phyloP scores from a whole-genome alignment of 1,140 invertebrate species.

The Palaemon carinicauda region DNA sequence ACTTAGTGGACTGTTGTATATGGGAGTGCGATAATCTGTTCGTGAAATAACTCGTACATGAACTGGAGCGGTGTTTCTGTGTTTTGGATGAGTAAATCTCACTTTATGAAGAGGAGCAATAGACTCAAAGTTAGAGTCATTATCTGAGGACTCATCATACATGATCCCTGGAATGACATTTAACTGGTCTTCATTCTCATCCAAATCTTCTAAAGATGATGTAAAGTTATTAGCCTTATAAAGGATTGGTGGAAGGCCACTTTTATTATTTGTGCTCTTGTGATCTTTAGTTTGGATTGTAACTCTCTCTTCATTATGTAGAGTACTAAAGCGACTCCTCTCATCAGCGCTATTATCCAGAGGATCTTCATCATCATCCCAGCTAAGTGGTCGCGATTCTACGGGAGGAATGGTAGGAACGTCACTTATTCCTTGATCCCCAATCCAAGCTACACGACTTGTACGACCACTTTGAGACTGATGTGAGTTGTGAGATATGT shows the following conservation, averaged over 20 bases:
- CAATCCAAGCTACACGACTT: constrained; percentile 54
- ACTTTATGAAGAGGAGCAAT: neutral
- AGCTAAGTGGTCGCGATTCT: neutral
- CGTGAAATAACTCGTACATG: constrained; percentile 33
- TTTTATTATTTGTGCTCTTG: neutral
- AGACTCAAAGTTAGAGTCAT: neutral
- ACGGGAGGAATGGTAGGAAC: neutral
- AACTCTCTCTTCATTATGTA: neutral
- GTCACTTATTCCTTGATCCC: constrained; percentile 3
- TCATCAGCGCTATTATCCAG: neutral
- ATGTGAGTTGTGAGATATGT: constrained; percentile 22
- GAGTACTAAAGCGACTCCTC: neutral
- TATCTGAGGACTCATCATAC: constrained; percentile 35
- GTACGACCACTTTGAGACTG: constrained; percentile 50
- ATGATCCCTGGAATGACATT: constrained; percentile 38
- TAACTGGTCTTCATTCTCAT: neutral
- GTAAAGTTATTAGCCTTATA: neutral
- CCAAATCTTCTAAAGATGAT: neutral
- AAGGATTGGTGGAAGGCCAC: neutral
- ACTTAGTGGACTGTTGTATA: constrained; percentile 47
- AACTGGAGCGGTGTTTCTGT: neutral
- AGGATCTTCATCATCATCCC: constrained; percentile 23
- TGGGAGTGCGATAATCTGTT: constrained; percentile 13
- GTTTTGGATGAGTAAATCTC: neutral
- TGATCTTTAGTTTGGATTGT: neutral